A percentile compares a stretch with the other conserved stretches of the same genome.
Evolutionary conservation across 1,140 invertebrate genomes (phyloP).

Genomic region (Manduca sexta): DNA sequence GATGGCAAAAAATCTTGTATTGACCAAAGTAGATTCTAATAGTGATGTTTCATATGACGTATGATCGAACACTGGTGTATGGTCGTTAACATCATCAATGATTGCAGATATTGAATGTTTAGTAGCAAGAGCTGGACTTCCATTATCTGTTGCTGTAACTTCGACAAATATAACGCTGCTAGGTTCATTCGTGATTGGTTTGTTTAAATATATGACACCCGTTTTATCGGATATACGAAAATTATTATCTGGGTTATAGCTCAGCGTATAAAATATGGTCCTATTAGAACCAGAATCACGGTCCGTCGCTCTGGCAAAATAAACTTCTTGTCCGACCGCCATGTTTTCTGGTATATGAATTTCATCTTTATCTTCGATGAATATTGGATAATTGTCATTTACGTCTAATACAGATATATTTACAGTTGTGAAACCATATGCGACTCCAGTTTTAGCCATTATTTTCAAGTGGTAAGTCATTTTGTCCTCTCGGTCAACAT

Average conservation of each 20-base stretch:
- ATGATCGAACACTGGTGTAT: constrained; percentile 93
- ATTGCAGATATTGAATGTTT: constrained; percentile 82
- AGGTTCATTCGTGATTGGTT: constrained; percentile 80
- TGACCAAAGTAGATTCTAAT: constrained; percentile 91
- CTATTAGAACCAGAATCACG: constrained; percentile 89
- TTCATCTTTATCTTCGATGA: constrained; percentile 84
- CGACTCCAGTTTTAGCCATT: constrained; percentile 79
- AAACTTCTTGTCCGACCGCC: constrained; percentile 93
- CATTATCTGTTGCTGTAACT: constrained; percentile 89
- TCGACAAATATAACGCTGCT: constrained; percentile 80
- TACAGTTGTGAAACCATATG: constrained; percentile 82
- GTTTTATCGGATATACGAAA: constrained; percentile 89
- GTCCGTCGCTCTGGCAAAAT: constrained; percentile 88
- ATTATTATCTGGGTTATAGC: constrained; percentile 83
- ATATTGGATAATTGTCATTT: constrained; percentile 93
- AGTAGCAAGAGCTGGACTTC: constrained; percentile 81
- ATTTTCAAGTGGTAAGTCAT: constrained; percentile 85
- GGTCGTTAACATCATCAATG: constrained; percentile 95
- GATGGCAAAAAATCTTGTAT: constrained; percentile 90
- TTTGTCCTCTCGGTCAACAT: constrained; percentile 89
- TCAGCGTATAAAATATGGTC: constrained; percentile 85
- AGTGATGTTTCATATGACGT: constrained; percentile 93
- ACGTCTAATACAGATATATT: constrained; percentile 90
- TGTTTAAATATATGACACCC: constrained; percentile 90
- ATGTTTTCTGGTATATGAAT: constrained; percentile 88